phyloP scores from a whole-genome alignment of 2,113 vertebrate genomes.

The Mystacornis crossleyi region DNA sequence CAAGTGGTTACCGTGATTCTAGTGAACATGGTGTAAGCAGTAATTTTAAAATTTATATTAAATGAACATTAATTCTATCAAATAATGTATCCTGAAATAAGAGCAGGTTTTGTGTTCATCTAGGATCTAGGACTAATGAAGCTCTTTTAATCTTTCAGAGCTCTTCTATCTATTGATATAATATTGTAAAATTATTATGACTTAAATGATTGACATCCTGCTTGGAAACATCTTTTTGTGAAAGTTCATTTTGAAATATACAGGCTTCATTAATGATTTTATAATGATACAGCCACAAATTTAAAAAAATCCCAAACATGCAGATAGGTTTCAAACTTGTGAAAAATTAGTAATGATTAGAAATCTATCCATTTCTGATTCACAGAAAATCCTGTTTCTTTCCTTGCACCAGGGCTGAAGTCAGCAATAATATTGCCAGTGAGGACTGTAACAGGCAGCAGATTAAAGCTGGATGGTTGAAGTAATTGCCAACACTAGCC shows the following conservation, averaged over 20 bases:
- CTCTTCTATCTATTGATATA: background rate
- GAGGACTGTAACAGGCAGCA: background rate
- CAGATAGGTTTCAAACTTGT: background rate
- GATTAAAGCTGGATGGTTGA: background rate
- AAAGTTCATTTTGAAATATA: background rate
- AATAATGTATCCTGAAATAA: background rate
- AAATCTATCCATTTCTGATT: background rate
- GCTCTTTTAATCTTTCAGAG: background rate
- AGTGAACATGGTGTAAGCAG: background rate
- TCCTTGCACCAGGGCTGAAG: background rate
- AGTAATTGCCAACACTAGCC: background rate
- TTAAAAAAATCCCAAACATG: fast-evolving
- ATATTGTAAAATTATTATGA: background rate
- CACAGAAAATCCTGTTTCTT: background rate
- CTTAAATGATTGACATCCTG: background rate
- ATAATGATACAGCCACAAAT: background rate
- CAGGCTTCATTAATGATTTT: background rate
- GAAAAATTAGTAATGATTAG: background rate
- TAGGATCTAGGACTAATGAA: background rate
- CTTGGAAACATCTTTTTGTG: background rate
- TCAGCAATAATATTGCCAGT: background rate
- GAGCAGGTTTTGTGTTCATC: background rate
- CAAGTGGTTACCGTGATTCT: background rate
- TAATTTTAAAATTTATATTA: background rate
- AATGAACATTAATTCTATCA: background rate